These are phyloP conservation scores for Drosophila meridionalis DNA, from an alignment of 2,888 invertebrate species.

Conservation along the genomic window DNA sequence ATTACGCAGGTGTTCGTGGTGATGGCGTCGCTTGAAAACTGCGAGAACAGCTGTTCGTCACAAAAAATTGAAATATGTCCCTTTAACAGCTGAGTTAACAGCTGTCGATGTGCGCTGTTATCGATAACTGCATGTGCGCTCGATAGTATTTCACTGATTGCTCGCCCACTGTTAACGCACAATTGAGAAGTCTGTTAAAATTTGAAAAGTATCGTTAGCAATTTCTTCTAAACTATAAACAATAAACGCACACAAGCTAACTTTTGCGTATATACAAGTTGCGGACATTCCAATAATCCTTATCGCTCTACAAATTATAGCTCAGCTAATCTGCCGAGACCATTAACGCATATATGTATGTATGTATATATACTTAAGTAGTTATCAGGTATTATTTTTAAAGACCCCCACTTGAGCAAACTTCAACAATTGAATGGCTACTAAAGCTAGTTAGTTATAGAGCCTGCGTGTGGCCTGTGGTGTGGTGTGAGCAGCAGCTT, in stretches of 20 bases:
- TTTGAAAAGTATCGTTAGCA: conserved; percentile 9
- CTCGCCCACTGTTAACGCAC: conserved; percentile 26
- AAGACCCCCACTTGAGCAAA: conserved; percentile 63
- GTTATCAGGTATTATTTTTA: conserved; percentile 54
- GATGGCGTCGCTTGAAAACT: conserved; percentile 55
- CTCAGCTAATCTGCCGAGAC: conserved; percentile 60
- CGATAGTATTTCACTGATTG: not conserved
- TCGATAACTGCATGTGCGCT: conserved; percentile 14
- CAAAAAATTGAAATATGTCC: not conserved
- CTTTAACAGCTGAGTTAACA: conserved; percentile 37
- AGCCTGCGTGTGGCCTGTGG: conserved; percentile 28
- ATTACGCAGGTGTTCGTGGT: conserved; percentile 40
- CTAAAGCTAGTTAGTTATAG: conserved; percentile 45
- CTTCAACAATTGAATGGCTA: conserved; percentile 5
- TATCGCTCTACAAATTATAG: conserved; percentile 56
- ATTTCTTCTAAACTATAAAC: not conserved
- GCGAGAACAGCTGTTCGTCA: conserved; percentile 43
- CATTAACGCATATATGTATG: not conserved
- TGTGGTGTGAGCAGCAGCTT: conserved; percentile 28
- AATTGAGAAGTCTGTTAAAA: conserved; percentile 10
- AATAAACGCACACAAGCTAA: not conserved
- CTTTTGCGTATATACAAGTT: not conserved
- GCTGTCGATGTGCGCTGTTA: not conserved
- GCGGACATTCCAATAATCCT: conserved; percentile 56
- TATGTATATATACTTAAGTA: conserved; percentile 11